Conservation (phyloP, 2,888 invertebrate genomes). For the Campopleginae sp. region DNA sequence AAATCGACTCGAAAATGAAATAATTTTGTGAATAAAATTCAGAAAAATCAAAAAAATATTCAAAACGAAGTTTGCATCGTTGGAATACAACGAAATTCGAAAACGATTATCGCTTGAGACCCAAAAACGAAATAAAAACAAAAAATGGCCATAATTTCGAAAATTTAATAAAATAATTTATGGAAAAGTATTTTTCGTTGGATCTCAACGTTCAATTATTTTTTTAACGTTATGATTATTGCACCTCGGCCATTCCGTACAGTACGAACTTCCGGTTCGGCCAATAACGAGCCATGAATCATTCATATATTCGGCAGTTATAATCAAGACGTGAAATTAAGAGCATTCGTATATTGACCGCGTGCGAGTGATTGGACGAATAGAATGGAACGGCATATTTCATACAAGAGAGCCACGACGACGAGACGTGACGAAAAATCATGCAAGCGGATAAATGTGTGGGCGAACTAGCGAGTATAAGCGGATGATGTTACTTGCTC, state of each 20-base stretch:
- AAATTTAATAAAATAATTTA: too few relatives aligned
- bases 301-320: background rate
- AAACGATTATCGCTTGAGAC: too few relatives aligned
- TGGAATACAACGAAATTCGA: too few relatives aligned
- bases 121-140: too few relatives aligned
- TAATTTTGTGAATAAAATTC: background rate
- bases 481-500: conserved; percentile 35
- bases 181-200: too few relatives aligned
- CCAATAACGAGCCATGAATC: background rate
- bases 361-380: conserved; percentile 6
- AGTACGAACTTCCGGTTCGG: background rate
- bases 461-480: conserved; percentile 51
- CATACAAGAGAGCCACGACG: background rate
- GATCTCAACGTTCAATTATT: too few relatives aligned
- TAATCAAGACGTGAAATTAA: background rate
- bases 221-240: background rate
- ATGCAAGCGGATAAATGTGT: conserved; percentile 57
- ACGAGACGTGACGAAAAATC: conserved; percentile 52
- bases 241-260: background rate
- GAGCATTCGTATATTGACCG: background rate
- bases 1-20: background rate
- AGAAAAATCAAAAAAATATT: background rate
- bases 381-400: background rate
- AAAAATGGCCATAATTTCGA: too few relatives aligned
- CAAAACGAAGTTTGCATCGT: too few relatives aligned